Conservation (phyloP, 2,888 invertebrate species). For the Gymnoscelis rufifasciata region DNA sequence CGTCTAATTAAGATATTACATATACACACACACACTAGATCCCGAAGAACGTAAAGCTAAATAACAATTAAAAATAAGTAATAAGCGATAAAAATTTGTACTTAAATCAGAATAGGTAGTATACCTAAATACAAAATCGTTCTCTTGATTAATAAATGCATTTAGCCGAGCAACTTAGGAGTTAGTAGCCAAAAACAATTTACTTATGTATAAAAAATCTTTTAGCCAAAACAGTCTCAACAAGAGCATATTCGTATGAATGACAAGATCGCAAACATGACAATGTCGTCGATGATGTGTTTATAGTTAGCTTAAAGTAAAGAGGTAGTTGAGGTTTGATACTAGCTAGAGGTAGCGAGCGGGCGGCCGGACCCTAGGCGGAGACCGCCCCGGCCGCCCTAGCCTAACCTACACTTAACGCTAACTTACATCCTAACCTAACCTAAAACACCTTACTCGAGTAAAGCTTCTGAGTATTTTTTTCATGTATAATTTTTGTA, state of each 20-base stretch:
- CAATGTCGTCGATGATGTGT: conserved; percentile 60
- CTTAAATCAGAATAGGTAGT: conserved; percentile 70
- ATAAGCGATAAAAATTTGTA: conserved; percentile 69
- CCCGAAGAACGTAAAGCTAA: conserved; percentile 60
- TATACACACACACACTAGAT: conserved; percentile 53
- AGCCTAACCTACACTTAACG: conserved; percentile 26
- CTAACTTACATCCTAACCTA: conserved; percentile 54
- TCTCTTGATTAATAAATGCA: conserved; percentile 45
- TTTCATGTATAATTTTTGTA: conserved; percentile 72
- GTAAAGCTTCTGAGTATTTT: conserved; percentile 78
- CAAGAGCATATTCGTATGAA: conserved; percentile 57
- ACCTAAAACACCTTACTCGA: conserved; percentile 71
- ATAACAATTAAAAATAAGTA: conserved; percentile 71
- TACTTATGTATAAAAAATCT: conserved; percentile 61
- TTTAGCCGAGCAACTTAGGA: conserved; percentile 62
- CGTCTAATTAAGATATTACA: conserved; percentile 47
- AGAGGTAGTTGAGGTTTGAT: conserved; percentile 77
- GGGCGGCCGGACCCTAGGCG: conserved; percentile 72
- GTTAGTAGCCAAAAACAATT: conserved; percentile 57
- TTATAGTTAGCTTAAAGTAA: conserved; percentile 65
- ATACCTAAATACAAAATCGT: conserved; percentile 52
- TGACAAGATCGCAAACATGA: conserved; percentile 66
- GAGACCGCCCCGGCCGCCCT: conserved; percentile 62
- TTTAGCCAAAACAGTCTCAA: conserved; percentile 69
- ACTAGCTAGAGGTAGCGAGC: conserved; percentile 59